These are phyloP conservation scores for Patiria pectinifera DNA, from an alignment of 53 echinoderm and acorn worm genomes.

Conservation along the genomic window DNA sequence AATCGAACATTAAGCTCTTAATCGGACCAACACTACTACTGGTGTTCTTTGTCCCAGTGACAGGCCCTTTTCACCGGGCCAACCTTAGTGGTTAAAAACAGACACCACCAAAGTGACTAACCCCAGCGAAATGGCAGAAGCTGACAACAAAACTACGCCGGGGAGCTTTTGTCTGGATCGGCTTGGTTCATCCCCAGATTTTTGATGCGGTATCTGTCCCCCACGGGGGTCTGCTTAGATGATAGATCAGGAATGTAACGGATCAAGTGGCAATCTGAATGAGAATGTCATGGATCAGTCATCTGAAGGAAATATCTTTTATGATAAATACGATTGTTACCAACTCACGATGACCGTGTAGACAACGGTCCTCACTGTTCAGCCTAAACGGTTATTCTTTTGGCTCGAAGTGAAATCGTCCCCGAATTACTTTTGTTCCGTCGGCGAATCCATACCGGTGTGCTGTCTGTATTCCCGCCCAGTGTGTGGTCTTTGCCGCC, in stretches of 20 bases:
- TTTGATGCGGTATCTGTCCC: constrained; percentile 23
- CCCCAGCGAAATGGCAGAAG: not conserved
- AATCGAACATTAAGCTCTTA: constrained; percentile 43
- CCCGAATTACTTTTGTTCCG: not conserved
- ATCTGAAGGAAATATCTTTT: not conserved
- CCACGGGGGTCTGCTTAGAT: not conserved
- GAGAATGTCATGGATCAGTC: not conserved
- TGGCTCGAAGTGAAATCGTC: not conserved
- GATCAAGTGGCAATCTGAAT: not conserved
- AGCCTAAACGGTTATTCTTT: not conserved
- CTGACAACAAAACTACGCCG: constrained; percentile 15
- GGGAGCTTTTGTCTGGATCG: constrained; percentile 20
- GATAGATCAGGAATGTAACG: constrained; percentile 9
- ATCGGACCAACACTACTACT: constrained; percentile 45
- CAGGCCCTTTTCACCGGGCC: not conserved
- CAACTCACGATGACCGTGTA: no score
- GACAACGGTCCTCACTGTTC: not conserved
- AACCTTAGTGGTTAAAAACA: constrained; percentile 1
- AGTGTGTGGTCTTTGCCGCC: constrained; percentile 48
- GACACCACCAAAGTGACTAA: constrained; percentile 37
- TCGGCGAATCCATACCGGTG: not conserved
- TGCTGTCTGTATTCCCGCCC: not conserved
- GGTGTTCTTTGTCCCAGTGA: constrained; percentile 44
- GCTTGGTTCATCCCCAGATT: constrained; percentile 17
- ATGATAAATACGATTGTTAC: no score